Evolutionary conservation across 2,888 invertebrate genomes (phyloP).

Genomic region (Stenodera caucasica): DNA sequence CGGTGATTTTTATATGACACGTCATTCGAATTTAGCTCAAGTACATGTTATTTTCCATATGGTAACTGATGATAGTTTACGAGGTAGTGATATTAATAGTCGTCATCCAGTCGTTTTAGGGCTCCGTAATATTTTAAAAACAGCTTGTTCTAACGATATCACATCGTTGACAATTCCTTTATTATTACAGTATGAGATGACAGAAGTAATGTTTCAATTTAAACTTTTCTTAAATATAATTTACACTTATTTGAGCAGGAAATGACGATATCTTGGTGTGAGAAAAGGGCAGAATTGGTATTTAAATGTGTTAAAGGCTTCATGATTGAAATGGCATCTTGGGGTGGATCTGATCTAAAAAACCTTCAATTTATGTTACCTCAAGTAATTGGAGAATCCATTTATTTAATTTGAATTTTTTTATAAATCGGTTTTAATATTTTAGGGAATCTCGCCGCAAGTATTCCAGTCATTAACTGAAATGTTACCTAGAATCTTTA

Average conservation of each 20-base stretch:
- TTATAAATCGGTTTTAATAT: constrained; percentile 36
- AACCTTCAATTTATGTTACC: constrained; percentile 87
- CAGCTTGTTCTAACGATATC: constrained; percentile 93
- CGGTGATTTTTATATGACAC: constrained; percentile 84
- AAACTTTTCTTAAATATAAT: constrained; percentile 1
- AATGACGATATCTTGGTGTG: constrained; percentile 96
- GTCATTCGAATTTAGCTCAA: constrained; percentile 92
- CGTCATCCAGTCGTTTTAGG: constrained; percentile 95
- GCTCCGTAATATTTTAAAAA: constrained; percentile 90
- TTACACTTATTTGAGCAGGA: constrained; percentile 59
- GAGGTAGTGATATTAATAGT: constrained; percentile 84
- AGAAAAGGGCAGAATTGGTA: constrained; percentile 92
- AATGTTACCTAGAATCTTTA: constrained; percentile 91
- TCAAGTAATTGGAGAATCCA: constrained; percentile 57
- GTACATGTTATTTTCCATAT: constrained; percentile 96
- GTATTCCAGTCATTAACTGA: constrained; percentile 79
- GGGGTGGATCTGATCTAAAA: constrained; percentile 87
- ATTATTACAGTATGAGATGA: constrained; percentile 88
- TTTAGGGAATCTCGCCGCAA: constrained; percentile 76
- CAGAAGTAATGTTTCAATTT: constrained; percentile 68
- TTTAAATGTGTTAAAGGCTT: constrained; percentile 99
- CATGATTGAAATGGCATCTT: constrained; percentile 96
- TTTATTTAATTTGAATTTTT: not conserved
- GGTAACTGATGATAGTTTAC: constrained; percentile 76
- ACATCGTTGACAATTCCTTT: constrained; percentile 92